These are phyloP conservation scores for Solenopsis fugax DNA, from an alignment of 1,140 invertebrate genomes.

Conservation along the genomic window DNA sequence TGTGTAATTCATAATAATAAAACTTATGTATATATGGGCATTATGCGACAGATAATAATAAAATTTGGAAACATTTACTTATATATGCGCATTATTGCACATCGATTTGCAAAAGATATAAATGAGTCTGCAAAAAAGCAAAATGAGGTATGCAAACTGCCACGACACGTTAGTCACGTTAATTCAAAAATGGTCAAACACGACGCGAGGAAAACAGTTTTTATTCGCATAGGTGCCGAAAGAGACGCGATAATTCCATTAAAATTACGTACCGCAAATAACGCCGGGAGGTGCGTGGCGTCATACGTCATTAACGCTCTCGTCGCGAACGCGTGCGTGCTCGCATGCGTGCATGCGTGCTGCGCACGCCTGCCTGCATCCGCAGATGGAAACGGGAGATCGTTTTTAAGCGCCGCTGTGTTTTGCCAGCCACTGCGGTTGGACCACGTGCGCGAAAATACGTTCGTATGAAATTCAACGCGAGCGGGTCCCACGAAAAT, in stretches of 20 bases:
- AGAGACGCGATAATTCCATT: constrained; percentile 69
- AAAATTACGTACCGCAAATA: constrained; percentile 64
- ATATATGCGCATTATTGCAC: background rate
- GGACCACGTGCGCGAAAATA: constrained; percentile 40
- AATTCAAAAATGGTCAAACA: constrained; percentile 48
- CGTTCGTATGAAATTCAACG: constrained; percentile 44
- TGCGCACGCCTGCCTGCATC: background rate
- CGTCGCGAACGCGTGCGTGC: constrained; percentile 51
- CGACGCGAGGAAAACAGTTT: constrained; percentile 18
- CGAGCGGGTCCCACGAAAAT: constrained; percentile 42
- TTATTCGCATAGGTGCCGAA: constrained; percentile 54
- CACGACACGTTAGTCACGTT: background rate
- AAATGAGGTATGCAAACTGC: background rate
- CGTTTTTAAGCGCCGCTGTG: constrained; percentile 11
- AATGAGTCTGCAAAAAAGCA: background rate
- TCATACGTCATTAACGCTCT: constrained; percentile 66
- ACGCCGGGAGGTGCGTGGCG: constrained; percentile 44
- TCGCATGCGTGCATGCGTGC: background rate
- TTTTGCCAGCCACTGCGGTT: constrained; percentile 18
- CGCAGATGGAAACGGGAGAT: constrained; percentile 10
- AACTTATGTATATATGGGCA: background rate
- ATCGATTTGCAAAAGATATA: background rate
- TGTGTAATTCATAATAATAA: background rate
- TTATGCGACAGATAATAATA: background rate
- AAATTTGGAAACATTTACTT: background rate